Percentiles rank a stretch among this genome's conserved stretches.
Evolutionary conservation across 2,888 invertebrate genomes (phyloP).

Genomic region (Spisula subtruncata): DNA sequence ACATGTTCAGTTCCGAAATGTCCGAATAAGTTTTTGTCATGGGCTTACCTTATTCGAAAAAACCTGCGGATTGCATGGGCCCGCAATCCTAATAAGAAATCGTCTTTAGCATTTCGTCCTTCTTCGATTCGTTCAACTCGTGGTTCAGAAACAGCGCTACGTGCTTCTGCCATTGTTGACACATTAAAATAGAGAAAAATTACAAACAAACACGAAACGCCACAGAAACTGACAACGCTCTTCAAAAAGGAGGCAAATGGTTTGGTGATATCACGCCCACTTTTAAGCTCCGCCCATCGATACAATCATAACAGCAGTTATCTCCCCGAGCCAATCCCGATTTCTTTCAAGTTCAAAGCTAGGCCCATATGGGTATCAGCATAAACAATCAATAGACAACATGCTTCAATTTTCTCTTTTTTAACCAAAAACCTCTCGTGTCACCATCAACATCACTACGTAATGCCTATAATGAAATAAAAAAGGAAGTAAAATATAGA

Average conservation of each 20-base stretch:
- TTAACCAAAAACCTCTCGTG: no score
- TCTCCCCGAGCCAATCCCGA: no score
- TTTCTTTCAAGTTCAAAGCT: no score
- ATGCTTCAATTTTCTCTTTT: no score
- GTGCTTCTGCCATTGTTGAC: conserved; percentile 88
- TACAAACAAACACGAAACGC: conserved; percentile 16
- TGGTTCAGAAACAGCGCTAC: conserved; percentile 87
- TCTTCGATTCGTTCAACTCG: conserved; percentile 86
- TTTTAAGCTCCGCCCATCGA: no score
- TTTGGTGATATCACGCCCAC: not conserved
- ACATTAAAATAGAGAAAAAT: not conserved
- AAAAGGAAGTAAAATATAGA: no score
- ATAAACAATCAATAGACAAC: no score
- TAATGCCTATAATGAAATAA: no score
- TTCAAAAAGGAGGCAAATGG: not conserved
- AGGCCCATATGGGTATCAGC: no score
- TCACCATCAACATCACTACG: no score
- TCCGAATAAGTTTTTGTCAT: no score
- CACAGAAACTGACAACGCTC: not conserved
- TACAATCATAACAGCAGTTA: not conserved
- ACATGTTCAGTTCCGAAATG: not conserved
- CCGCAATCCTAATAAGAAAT: conserved; percentile 85
- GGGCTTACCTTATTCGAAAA: conserved; percentile 86
- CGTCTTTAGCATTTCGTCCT: conserved; percentile 85
- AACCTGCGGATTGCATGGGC: conserved; percentile 86